Evolutionary conservation across 2,888 invertebrate species (phyloP).

Genomic region (Oscheius sp.): DNA sequence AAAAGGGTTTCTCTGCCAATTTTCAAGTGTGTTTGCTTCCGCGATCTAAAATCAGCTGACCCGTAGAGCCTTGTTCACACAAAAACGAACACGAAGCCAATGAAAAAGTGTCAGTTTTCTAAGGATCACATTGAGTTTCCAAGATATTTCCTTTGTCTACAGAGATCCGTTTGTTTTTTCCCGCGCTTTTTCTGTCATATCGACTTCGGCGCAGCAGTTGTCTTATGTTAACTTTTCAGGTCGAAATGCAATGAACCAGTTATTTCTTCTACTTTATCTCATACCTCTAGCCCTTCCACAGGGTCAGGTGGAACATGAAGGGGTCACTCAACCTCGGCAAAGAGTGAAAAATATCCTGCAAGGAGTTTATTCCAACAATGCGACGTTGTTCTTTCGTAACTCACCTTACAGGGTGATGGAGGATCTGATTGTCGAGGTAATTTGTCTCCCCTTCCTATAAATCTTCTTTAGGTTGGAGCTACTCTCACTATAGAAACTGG

Average conservation of each 20-base stretch:
- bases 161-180: too few species aligned
- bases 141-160: background rate
- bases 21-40: constrained; percentile 17
- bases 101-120: constrained; percentile 8
- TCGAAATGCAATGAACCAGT: constrained; percentile 29
- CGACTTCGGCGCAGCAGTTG: background rate
- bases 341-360: constrained; percentile 65
- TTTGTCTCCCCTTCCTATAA: background rate
- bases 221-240: background rate
- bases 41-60: constrained; percentile 14
- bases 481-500: constrained; percentile 89
- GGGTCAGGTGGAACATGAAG: constrained; percentile 46
- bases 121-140: background rate
- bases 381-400: constrained; percentile 69
- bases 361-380: constrained; percentile 69
- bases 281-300: constrained; percentile 33
- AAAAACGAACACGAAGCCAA: constrained; percentile 28
- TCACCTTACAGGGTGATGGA: constrained; percentile 67
- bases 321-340: constrained; percentile 44
- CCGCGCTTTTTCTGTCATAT: too few species aligned
- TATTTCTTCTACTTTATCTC: constrained; percentile 20
- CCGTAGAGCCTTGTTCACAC: constrained; percentile 9
- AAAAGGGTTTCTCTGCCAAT: background rate
- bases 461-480: constrained; percentile 77
- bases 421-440: constrained; percentile 40